Conservation (phyloP, 2,113 vertebrate genomes). For the Candoia aspera region DNA sequence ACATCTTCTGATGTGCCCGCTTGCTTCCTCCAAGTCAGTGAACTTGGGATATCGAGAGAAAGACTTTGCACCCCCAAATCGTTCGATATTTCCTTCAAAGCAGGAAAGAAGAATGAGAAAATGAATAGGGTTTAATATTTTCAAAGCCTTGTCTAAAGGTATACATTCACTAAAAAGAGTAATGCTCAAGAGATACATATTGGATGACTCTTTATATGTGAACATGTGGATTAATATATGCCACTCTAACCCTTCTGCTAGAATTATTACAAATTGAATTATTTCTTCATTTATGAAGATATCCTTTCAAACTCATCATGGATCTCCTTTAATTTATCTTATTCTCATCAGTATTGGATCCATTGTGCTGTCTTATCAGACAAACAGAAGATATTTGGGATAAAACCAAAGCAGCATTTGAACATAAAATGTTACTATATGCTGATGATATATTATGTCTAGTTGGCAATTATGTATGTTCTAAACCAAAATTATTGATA, state of each 20-base stretch:
- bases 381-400: not conserved
- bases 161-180: slow-evolving; percentile 16
- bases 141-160: slow-evolving; percentile 9
- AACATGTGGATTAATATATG: not conserved
- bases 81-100: slow-evolving; percentile 37
- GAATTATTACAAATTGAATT: not conserved
- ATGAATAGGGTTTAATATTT: slow-evolving; percentile 17
- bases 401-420: not conserved
- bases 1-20: slow-evolving; percentile 44
- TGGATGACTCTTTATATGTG: not conserved
- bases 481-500: not conserved
- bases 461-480: not conserved
- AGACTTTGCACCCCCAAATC: not conserved
- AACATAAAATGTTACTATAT: not conserved
- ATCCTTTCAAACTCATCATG: not conserved
- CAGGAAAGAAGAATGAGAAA: slow-evolving; percentile 33
- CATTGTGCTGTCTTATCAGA: not conserved
- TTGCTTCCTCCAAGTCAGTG: slow-evolving; percentile 11
- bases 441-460: not conserved
- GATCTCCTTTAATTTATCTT: not conserved
- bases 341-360: not conserved
- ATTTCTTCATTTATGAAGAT: not conserved
- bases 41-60: slow-evolving; percentile 11
- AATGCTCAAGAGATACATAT: not conserved
- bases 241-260: not conserved